Conservation (phyloP, 64 coral and sea anemone genomes). For the Trachythela sp. region DNA sequence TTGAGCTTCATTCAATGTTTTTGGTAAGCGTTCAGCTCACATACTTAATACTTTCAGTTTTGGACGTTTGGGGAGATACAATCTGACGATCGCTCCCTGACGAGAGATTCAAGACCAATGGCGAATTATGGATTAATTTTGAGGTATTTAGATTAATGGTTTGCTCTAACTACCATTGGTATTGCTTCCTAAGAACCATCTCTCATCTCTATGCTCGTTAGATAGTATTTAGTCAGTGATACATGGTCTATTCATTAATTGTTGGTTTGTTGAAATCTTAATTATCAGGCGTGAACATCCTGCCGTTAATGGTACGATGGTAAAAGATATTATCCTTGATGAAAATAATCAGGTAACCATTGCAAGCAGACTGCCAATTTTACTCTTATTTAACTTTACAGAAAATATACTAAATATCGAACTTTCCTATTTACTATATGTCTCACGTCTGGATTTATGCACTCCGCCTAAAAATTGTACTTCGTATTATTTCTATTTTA, state of each 20-base stretch:
- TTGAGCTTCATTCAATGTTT: too few relatives aligned
- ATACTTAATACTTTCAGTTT: conserved; percentile 49
- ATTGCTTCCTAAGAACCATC: neutral
- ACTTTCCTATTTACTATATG: too few relatives aligned
- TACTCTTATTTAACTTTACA: too few relatives aligned
- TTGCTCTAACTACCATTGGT: neutral
- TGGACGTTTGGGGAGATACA: conserved; percentile 89
- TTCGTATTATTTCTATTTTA: neutral
- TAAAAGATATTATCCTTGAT: conserved; percentile 83
- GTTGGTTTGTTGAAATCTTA: neutral
- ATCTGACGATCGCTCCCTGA: conserved; percentile 44
- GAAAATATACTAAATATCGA: too few relatives aligned
- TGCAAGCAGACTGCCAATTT: too few relatives aligned
- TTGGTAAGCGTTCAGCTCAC: too few relatives aligned
- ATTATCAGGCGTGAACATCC: conserved; percentile 60
- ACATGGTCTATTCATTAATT: neutral
- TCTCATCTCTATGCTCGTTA: too few relatives aligned
- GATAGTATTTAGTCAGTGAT: neutral
- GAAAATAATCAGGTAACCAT: conserved; percentile 60
- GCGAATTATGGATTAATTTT: conserved; percentile 87
- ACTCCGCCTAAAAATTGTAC: too few relatives aligned
- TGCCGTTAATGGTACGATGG: conserved; percentile 68
- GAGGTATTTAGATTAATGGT: conserved; percentile 3
- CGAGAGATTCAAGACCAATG: conserved; percentile 84
- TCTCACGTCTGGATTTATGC: too few relatives aligned